Conservation (phyloP, 1,140 invertebrate genomes). For the Drosophila kurseongensis region DNA sequence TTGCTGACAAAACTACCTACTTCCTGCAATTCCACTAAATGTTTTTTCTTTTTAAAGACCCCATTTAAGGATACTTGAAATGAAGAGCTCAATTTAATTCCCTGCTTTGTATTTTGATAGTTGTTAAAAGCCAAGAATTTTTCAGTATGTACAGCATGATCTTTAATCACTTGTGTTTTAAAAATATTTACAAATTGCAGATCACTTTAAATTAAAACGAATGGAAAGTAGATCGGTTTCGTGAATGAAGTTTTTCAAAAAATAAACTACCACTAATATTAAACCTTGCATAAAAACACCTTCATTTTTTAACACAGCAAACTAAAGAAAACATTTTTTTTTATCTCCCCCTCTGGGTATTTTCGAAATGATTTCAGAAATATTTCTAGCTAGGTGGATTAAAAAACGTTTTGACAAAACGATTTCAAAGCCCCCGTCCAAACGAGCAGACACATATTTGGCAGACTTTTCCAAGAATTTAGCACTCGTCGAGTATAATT, state of each 20-base stretch:
- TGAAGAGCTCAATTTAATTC: too few species aligned
- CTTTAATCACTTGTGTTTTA: too few species aligned
- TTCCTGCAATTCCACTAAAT: not conserved
- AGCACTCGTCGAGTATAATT: constrained; percentile 50
- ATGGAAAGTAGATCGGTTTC: too few species aligned
- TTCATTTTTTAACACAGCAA: not conserved
- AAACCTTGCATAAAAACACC: too few species aligned
- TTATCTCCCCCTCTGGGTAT: not conserved
- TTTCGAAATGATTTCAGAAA: constrained; percentile 40
- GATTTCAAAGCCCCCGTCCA: constrained; percentile 38
- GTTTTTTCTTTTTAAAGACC: too few species aligned
- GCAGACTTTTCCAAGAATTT: constrained; percentile 15
- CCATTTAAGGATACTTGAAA: not conserved
- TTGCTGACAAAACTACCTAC: not conserved
- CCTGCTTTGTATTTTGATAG: too few species aligned
- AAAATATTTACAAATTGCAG: too few species aligned
- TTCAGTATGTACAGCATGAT: too few species aligned
- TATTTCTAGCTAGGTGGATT: constrained; percentile 45
- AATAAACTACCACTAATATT: too few species aligned
- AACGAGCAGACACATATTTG: constrained; percentile 18
- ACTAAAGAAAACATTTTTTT: not conserved
- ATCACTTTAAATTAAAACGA: too few species aligned
- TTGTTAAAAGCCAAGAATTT: too few species aligned
- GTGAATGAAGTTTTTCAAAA: too few species aligned
- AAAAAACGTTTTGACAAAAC: constrained; percentile 76